Conservation (phyloP, 2,888 invertebrate species). For the Hirtodrosophila alboralis region DNA sequence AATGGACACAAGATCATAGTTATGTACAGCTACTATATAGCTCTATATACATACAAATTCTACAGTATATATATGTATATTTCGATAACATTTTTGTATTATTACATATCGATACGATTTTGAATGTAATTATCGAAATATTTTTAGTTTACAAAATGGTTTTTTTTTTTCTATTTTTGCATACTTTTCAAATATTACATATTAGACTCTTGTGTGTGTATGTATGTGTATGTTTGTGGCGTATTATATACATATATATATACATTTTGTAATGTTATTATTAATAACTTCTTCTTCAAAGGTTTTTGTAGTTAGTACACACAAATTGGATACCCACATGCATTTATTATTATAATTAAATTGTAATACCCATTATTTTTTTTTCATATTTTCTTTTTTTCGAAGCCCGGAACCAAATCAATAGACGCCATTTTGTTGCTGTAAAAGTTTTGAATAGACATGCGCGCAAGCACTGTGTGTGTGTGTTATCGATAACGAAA, state of each 20-base stretch:
- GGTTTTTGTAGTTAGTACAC: conserved; percentile 31
- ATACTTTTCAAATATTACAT: conserved; percentile 4
- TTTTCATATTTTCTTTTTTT: conserved; percentile 1
- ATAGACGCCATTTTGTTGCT: conserved; percentile 13
- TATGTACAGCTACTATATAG: conserved; percentile 24
- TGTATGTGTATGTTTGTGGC: conserved; percentile 22
- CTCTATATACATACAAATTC: conserved; percentile 29
- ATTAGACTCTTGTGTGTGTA: conserved; percentile 15
- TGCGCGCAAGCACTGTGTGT: conserved; percentile 14
- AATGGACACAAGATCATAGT: too few species aligned
- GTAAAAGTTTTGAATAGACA: conserved; percentile 11
- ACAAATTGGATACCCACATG: conserved; percentile 36
- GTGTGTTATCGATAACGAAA: conserved; percentile 25
- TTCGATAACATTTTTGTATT: too few species aligned
- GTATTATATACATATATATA: conserved; percentile 56
- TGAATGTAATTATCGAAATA: conserved; percentile 17
- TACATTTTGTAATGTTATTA: conserved; percentile 29
- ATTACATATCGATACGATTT: too few species aligned
- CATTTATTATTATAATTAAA: conserved; percentile 17
- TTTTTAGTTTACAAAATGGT: conserved; percentile 20
- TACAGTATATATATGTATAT: conserved; percentile 27
- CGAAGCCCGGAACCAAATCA: conserved; percentile 13
- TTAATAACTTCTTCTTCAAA: background rate
- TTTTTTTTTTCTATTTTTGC: background rate
- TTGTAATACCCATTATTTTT: conserved; percentile 3